A percentile compares a stretch with the other conserved stretches of the same genome.
These are phyloP conservation scores for Marcusenius ussheri DNA, from an alignment of 2,113 vertebrate species.

Conservation along the genomic window DNA sequence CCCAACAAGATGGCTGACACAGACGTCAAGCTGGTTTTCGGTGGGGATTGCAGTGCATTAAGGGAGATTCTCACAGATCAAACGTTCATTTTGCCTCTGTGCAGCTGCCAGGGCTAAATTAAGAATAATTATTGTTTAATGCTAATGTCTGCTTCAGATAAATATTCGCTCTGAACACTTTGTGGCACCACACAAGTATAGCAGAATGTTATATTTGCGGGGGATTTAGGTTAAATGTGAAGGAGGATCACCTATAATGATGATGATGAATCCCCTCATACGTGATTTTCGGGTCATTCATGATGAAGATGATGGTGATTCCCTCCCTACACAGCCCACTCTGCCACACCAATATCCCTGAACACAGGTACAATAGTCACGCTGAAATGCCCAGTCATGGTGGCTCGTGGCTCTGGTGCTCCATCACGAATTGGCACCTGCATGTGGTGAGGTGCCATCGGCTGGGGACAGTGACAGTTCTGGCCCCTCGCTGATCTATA, in stretches of 20 bases:
- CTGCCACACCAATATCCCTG: neutral
- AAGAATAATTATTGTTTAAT: slow-evolving; percentile 17
- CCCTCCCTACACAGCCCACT: neutral
- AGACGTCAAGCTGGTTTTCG: slow-evolving; percentile 13
- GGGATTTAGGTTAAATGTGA: neutral
- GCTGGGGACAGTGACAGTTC: neutral
- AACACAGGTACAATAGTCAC: neutral
- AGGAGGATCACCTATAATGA: neutral
- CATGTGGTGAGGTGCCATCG: neutral
- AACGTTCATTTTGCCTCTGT: neutral
- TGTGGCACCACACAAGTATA: neutral
- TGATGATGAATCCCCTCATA: neutral
- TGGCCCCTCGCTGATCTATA: neutral
- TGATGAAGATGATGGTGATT: neutral
- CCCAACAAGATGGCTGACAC: neutral
- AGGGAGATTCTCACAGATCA: neutral
- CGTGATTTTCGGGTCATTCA: neutral
- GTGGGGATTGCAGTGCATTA: neutral
- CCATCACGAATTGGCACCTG: neutral
- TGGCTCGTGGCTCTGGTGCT: neutral
- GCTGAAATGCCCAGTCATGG: neutral
- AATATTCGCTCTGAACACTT: neutral
- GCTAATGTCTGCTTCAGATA: neutral
- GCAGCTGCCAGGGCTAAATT: neutral
- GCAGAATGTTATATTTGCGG: neutral